Evolutionary conservation across 2,113 vertebrate genomes (phyloP).

Genomic region (Macquaria ambigua): DNA sequence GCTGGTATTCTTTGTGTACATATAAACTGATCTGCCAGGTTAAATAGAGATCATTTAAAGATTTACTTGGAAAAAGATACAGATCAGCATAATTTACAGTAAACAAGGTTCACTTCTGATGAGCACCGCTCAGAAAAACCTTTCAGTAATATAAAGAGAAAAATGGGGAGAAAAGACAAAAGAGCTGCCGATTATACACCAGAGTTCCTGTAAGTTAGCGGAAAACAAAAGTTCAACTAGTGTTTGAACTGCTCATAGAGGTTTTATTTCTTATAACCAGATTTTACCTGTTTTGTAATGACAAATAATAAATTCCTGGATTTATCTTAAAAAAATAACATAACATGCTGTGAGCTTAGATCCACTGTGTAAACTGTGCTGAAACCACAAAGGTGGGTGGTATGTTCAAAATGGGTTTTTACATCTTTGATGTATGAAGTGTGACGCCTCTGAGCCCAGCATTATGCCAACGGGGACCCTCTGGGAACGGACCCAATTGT

Average conservation of each 20-base stretch:
- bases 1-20: not conserved
- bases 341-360: not conserved
- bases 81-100: not conserved
- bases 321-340: not conserved
- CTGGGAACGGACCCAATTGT: not conserved
- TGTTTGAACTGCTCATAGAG: no score
- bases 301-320: not conserved
- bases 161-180: not conserved
- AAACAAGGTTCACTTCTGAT: no score
- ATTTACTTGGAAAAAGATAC: not conserved
- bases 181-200: not conserved
- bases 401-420: not conserved
- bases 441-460: not conserved
- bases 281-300: not conserved
- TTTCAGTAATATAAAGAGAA: not conserved
- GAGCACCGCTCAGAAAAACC: not conserved
- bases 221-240: not conserved
- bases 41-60: not conserved
- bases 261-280: not conserved
- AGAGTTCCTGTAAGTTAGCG: not conserved
- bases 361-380: slow-evolving; percentile 3
- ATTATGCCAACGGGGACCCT: not conserved
- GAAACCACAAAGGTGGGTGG: not conserved
- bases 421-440: slow-evolving; percentile 12
- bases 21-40: not conserved